Evolutionary conservation across 2,888 invertebrate species (phyloP).

Genomic region (Aleiodes testaceus): DNA sequence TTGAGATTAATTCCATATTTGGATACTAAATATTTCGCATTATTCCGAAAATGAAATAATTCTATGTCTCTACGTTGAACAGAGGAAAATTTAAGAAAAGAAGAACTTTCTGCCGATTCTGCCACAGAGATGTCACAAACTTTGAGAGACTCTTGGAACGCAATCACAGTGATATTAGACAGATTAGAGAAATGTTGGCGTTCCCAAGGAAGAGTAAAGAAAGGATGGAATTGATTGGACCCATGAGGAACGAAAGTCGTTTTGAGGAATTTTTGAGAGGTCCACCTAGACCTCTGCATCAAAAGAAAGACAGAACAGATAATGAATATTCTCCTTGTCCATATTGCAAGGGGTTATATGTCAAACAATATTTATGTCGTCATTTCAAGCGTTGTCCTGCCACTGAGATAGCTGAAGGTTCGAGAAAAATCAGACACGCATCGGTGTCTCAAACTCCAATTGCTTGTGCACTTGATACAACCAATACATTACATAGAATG

Average conservation of each 20-base stretch:
- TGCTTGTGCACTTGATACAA: conserved; percentile 10
- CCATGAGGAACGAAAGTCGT: conserved; percentile 11
- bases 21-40: no score
- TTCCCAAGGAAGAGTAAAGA: neutral
- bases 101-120: conserved; percentile 29
- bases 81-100: neutral
- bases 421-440: neutral
- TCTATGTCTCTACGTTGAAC: no score
- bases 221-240: conserved; percentile 9
- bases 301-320: neutral
- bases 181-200: conserved; percentile 15
- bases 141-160: conserved; percentile 29
- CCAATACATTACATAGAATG: conserved; percentile 1
- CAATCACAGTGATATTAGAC: conserved; percentile 2
- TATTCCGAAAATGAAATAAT: no score
- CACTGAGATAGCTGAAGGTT: neutral
- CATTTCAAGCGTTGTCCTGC: conserved; percentile 21
- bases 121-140: conserved; percentile 10
- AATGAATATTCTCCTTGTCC: conserved; percentile 14
- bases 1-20: no score
- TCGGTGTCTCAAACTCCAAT: conserved; percentile 26
- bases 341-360: conserved; percentile 24
- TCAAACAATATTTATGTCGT: conserved; percentile 13
- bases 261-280: conserved; percentile 31
- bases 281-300: conserved; percentile 14